Base-by-base conservation (phyloP, 2,113 vertebrate species). In the Terrapene triunguis region DNA sequence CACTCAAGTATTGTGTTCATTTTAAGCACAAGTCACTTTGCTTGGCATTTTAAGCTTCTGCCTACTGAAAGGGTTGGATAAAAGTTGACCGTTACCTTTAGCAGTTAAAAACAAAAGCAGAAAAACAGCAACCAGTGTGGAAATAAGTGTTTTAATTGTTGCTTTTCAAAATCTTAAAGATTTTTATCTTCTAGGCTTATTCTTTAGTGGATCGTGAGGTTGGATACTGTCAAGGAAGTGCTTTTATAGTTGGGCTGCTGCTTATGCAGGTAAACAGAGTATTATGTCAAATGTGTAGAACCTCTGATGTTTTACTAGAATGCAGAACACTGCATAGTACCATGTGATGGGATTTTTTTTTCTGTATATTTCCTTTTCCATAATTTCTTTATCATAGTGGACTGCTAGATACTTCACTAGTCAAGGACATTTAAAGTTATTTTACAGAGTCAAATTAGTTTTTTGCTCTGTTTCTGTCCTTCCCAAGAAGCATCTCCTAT, bases 131-230 rank as follows among this genome's bases (percentile, higher is more conserved):
- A 38, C n/a, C n/a, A 38, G 9, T 72, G n/a, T 72, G 65, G 38
- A 72, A 72, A 54, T 38, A 32, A 32, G 25, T 72, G 16, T 76
- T 19, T 54, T 53, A 38, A 35, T 9, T 59, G 51, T 44, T 85
- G 44, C 22, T 88, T 19, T 93, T 94, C n/a, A 93, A 21, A 48
- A 6, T 91, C 84, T 96, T 90, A 57, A 59, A 94, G 74, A 13
- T 88, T 92, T 98, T 98, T 89, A 89, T 95, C 87, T 98, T 94
- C 72, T 95, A 99, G 99, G 99, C 99, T 3, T 99, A 99, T 98
- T 99, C 99, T 86, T 98, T 99, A 98, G 99, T 99, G 97, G 99
- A 99, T 98, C 99, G 99, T 29, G 99, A 99, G 92, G 99, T 99
- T 80, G 99, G 99, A 76, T 99, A 99, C 94, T 99, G 99, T 98